Evolutionary conservation across 2,888 invertebrate species (phyloP).

Genomic region (Mactromeris polynyma): DNA sequence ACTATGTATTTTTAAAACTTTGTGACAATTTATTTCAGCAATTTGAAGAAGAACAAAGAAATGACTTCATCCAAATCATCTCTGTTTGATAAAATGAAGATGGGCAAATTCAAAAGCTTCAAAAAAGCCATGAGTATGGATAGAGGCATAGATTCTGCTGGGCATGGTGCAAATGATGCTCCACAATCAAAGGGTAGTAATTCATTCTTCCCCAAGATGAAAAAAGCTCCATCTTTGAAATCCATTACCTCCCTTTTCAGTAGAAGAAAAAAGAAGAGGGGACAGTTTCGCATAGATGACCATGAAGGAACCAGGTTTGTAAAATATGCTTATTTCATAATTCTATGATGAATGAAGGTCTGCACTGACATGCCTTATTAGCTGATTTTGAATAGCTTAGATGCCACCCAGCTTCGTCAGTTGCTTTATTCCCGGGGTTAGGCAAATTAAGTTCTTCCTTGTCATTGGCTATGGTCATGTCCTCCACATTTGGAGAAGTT

Average conservation of each 20-base stretch:
- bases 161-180: slow-evolving; percentile 44
- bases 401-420: too few species aligned
- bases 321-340: too few species aligned
- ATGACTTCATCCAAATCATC: slow-evolving; percentile 71
- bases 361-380: too few species aligned
- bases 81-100: slow-evolving; percentile 69
- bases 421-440: too few species aligned
- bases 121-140: slow-evolving; percentile 79
- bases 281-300: slow-evolving; percentile 60
- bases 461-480: too few species aligned
- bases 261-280: slow-evolving; percentile 68
- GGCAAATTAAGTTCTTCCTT: too few species aligned
- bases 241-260: slow-evolving; percentile 70
- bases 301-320: slow-evolving; percentile 50
- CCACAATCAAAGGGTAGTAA: slow-evolving; percentile 51
- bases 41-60: slow-evolving; percentile 65
- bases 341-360: too few species aligned
- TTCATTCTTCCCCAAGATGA: slow-evolving; percentile 63
- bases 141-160: slow-evolving; percentile 71
- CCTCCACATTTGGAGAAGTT: too few species aligned
- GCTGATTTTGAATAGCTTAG: too few species aligned
- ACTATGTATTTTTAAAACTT: too few species aligned
- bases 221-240: slow-evolving; percentile 74
- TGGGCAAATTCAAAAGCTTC: slow-evolving; percentile 72
- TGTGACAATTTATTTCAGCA: slow-evolving; percentile 51